Base-by-base conservation (phyloP, 2,797 vertebrate species). In the Enteromius treurensis region DNA sequence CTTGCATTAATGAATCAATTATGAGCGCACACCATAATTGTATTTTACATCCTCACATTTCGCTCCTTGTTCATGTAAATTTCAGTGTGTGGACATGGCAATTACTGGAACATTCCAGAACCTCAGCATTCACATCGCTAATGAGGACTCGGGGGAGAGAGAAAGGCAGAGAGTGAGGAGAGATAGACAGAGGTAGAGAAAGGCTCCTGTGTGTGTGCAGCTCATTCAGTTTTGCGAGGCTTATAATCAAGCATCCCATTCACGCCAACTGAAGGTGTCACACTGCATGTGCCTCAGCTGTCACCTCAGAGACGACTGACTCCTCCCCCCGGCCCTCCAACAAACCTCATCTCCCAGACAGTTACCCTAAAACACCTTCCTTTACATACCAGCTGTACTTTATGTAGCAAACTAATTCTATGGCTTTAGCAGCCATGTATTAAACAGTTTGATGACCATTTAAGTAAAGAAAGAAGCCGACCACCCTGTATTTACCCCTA, bases 221-320 rank as follows among this genome's bases (percentile, higher is more conserved):
- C 79, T 88, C 84, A 90, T 86, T 89, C 87, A 89, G 87, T 84
- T 91, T 90, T 82, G 84, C 77, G 81, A 83, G 88, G 88, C 80
- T 91, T 90, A 83, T 91, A 92, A 94, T 93, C 90, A 90, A 84
- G 90, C 88, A 91, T 93, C 92, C 91, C 89, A 90, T 92, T 91
- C 86, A 77, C 79, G 85, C 77, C 90, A 88, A 85, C 86, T 73
- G 90, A 86, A 86, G 19, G 19, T 85, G 80, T 79, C 84, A 89
- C 80, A 47, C 78, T 75, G 70, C 75, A 83, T 62, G 58, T 40
- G 81, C 71, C 75, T 81, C 49, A 65, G 74, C 79, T 84, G 85
- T 86, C 65, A 71, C 82, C 82, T 67, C 26, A 49, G 85, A 67
- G 78, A 84, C 45, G 51, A 45, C 76, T 67, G 13, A 32, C 70